Evolutionary conservation across 1,140 invertebrate genomes (phyloP), one percentile per base, ranked within the genome.

Genomic region (Teleogryllus occipitalis): DNA sequence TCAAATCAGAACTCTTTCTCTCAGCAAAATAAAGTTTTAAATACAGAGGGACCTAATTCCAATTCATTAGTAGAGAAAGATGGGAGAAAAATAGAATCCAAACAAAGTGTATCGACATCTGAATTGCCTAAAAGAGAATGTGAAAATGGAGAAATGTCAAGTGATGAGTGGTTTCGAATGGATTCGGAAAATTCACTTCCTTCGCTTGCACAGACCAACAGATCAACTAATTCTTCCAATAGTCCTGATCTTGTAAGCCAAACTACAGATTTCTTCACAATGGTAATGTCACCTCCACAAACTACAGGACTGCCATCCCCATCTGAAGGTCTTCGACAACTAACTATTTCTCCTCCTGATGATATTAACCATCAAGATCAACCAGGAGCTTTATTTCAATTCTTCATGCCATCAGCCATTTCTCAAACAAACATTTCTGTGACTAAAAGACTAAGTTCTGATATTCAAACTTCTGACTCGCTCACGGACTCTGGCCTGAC

Each of bases 281-380:
- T 88, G 82, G 84, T 88, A 15, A 84, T 88, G 82, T 87, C 87
- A 74, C 86, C 88, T 47, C 22, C 39, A 8, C 22, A 21, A 1
- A 47, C 48, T 2, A 75, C 86, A 47, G 81, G 84, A 80, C 77
- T 86, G 18, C 83, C 84, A 18, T 86, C 86, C 15, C 86, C 85
- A 76, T 84, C 87, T 54, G 80, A 84, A 18, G 86, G 89, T 82
- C 88, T 90, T 82, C 85, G 88, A 82, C 87, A 88, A n/a, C 82
- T 90, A 54, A 85, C 86, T 80, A 78, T 89, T 10, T 87, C 85
- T 8, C 87, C 86, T n/a, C 86, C 87, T 48, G 76, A 22, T n/a
- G 21, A 22, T 48, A 77, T 18, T 15, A 14, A 76, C n/a, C 82
- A 83, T 78, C 81, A 83, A 14, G 78, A 76, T 80, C 39, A 74